Percentiles rank a stretch among this genome's conserved stretches.
Conservation (phyloP, 1,140 invertebrate species). For the Caerostris darwini region DNA sequence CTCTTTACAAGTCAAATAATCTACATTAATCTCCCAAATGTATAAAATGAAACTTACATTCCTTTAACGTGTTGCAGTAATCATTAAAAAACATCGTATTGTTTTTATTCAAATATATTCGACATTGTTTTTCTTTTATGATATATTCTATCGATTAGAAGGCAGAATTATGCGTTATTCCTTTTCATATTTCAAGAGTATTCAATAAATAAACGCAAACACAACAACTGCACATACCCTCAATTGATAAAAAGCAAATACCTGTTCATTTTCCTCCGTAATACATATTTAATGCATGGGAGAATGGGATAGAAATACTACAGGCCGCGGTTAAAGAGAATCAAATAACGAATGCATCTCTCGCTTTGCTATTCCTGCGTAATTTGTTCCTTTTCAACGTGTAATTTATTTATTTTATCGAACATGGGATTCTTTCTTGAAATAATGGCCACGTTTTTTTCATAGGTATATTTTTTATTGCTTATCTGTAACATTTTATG, state of each 20-base stretch:
- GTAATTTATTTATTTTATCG: not conserved
- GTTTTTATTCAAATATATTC: not conserved
- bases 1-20: not conserved
- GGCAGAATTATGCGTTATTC: not conserved
- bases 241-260: not conserved
- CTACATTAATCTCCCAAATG: not conserved
- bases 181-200: not conserved
- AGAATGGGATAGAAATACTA: not conserved
- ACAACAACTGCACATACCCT: not conserved
- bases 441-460: no score
- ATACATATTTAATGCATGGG: not conserved
- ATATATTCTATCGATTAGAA: not conserved
- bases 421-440: not conserved
- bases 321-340: not conserved
- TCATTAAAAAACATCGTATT: not conserved
- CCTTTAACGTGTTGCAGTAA: no score
- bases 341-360: not conserved
- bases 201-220: not conserved
- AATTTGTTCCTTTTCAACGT: no score
- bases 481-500: no score
- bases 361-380: no score
- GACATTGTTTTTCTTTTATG: not conserved
- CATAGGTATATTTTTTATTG: no score
- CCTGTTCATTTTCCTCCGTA: not conserved
- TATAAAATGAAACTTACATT: not conserved